These are phyloP conservation scores for Erpobdella octoculata DNA, from an alignment of 2,888 invertebrate genomes.

Conservation along the genomic window DNA sequence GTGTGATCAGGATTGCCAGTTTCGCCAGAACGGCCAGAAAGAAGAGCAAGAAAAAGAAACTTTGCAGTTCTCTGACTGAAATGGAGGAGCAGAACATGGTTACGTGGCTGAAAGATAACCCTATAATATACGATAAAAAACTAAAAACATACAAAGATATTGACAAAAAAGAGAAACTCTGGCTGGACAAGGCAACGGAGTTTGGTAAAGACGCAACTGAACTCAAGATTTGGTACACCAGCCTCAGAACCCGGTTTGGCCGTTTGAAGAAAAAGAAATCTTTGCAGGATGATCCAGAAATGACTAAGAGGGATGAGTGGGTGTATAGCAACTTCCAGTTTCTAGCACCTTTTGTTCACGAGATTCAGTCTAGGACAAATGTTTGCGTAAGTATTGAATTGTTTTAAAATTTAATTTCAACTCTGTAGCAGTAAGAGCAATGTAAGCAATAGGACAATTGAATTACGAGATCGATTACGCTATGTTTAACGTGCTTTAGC, in stretches of 20 bases:
- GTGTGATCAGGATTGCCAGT: too few species aligned
- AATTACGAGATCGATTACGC: neutral
- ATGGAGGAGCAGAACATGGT: too few species aligned
- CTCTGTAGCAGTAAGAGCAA: too few species aligned
- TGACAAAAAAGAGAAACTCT: too few species aligned
- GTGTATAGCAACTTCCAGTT: neutral
- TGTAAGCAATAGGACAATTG: neutral
- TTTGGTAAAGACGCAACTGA: neutral
- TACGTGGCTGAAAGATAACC: too few species aligned
- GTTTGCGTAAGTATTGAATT: constrained; percentile 60
- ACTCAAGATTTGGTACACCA: constrained; percentile 23
- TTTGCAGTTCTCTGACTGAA: too few species aligned
- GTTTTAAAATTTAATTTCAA: neutral
- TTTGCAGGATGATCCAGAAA: constrained; percentile 9
- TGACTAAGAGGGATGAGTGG: constrained; percentile 24
- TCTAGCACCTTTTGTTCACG: neutral
- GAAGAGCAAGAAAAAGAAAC: too few species aligned
- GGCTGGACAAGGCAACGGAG: too few species aligned
- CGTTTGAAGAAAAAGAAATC: constrained; percentile 15
- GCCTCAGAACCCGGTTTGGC: constrained; percentile 15
- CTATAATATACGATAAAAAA: too few species aligned
- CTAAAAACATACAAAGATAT: too few species aligned
- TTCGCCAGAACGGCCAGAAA: too few species aligned
- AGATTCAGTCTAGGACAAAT: constrained; percentile 8
- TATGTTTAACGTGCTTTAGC: neutral